Evolutionary conservation across 1,140 invertebrate species (phyloP), one percentile per base, ranked within the genome.

Genomic region (Calycopis cecrops): DNA sequence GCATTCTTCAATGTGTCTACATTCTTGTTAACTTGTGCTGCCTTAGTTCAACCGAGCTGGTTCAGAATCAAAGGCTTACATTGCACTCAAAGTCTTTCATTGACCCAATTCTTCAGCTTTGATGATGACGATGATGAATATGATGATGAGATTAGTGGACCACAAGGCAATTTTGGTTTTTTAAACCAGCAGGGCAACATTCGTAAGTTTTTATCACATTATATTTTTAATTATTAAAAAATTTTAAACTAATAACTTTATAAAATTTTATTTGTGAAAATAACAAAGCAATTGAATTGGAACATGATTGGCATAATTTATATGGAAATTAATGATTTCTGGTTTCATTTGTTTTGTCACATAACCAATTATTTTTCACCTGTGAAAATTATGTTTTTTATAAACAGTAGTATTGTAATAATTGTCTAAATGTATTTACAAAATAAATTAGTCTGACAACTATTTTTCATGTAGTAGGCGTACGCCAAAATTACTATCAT

Each of bases 1-100:
- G 88, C 88, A 37, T 85, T 89, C 59, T 89, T 90, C 55, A 89
- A 90, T 70, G 61, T 87, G 51, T 65, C 75, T 0, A 88, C 88
- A 47, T 89, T 90, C 57, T 62, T 89, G 35, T 59, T 90, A 55
- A 87, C 88, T 4, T 89, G 88, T 62, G 84, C 85, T 44, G 88
- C 89, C 8, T 62, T 90, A 33, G 85, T 89, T 9, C 88, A 89
- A 56, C 81, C 89, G 4, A 85, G 83, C 57, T 90, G 89, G 89
- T 90, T 90, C 57, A 74, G 77, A 21, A 79, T 90, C 17, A 85
- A 83, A 62, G 88, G 88, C 0, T 63, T 80, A 9, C 76, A 87
- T 48, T 90, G 89, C 63, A 71, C 79, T 1, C 85, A 88, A 52
- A 87, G 87, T 64, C 64, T 90, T 1, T 88, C 87, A 14, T 67